Conservation (phyloP, 2,888 invertebrate species). For the Ormyrus labotus region DNA sequence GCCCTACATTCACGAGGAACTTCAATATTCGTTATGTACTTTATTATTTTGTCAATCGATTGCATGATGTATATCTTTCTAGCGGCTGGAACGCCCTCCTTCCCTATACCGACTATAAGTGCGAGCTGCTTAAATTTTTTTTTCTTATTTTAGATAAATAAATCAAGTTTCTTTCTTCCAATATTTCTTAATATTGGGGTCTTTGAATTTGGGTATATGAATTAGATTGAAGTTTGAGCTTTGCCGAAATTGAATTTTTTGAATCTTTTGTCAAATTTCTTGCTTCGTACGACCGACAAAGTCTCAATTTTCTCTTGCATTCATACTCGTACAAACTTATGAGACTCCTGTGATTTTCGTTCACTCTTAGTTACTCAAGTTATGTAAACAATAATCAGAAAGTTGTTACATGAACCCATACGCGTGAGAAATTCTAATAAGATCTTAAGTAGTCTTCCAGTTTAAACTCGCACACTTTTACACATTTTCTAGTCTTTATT, state of each 20-base stretch:
- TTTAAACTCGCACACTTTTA: no score
- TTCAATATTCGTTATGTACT: background rate
- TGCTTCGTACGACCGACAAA: conserved; percentile 3
- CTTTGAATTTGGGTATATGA: no score
- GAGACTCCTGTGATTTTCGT: conserved; percentile 28
- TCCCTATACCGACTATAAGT: background rate
- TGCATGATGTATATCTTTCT: conserved; percentile 6
- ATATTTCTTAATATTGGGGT: no score
- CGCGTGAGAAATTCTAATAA: conserved; percentile 3
- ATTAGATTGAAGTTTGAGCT: no score
- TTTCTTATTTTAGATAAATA: no score
- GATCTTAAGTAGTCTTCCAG: background rate
- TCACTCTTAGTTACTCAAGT: conserved; percentile 5
- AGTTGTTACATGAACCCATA: background rate
- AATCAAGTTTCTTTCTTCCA: no score
- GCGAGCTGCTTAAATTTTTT: no score
- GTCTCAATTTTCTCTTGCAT: conserved; percentile 23
- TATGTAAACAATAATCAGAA: conserved; percentile 32
- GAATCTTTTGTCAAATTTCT: no score
- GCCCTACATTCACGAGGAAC: conserved; percentile 20
- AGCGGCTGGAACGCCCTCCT: background rate
- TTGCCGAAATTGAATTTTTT: no score
- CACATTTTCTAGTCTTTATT: background rate
- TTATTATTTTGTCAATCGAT: conserved; percentile 29
- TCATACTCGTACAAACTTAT: background rate